Evolutionary conservation across 2,797 vertebrate genomes (phyloP).

Genomic region (Salarias fasciatus): DNA sequence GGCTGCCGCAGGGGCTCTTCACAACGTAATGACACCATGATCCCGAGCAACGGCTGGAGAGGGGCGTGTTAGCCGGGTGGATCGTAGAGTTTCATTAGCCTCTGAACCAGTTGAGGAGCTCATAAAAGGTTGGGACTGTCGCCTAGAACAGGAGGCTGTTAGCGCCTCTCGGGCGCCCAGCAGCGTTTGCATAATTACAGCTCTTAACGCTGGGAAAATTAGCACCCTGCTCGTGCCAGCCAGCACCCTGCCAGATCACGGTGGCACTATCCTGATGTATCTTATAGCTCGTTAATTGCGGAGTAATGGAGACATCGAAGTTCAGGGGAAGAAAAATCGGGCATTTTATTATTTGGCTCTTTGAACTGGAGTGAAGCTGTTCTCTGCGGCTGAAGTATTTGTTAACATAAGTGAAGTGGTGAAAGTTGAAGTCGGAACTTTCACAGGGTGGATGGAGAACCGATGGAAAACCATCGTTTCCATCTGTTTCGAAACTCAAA

Average conservation of each 20-base stretch:
- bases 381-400: no score
- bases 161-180: constrained; percentile 39
- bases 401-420: no score
- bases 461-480: no score
- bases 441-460: no score
- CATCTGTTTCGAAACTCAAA: no score
- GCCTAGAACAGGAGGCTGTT: constrained; percentile 57
- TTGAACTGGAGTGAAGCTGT: no score
- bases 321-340: constrained; percentile 19
- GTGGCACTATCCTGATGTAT: constrained; percentile 40
- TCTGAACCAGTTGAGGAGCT: constrained; percentile 59
- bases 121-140: constrained; percentile 65
- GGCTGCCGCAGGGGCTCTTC: constrained; percentile 44
- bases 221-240: constrained; percentile 59
- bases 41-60: constrained; percentile 16
- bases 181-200: constrained; percentile 72
- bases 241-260: constrained; percentile 49
- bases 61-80: constrained; percentile 19
- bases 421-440: no score
- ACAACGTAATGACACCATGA: constrained; percentile 38
- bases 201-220: constrained; percentile 67
- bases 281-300: constrained; percentile 53
- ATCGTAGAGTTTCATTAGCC: constrained; percentile 64
- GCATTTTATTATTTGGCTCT: no score
- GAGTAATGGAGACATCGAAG: constrained; percentile 44